Evolutionary conservation across 1,140 invertebrate species (phyloP), one percentile per base, ranked within the genome.

Genomic region (Drosophila persimilis): DNA sequence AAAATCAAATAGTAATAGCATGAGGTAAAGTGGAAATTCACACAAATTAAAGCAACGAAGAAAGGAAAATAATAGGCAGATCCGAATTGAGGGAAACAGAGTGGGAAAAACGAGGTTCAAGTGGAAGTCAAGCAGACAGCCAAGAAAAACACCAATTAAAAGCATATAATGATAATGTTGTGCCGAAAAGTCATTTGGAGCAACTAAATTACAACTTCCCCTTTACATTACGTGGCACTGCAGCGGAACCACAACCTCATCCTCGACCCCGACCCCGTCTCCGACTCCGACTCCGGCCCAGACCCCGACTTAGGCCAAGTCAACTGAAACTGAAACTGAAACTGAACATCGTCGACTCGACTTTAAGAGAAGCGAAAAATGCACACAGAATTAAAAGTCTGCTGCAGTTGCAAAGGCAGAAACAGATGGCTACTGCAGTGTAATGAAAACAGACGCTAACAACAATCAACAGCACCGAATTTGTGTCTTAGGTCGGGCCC

Each of bases 121-220:
- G 44, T 20, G 26, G 55, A 43, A 75, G 71, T 75, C 61, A 64
- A 66, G 61, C 55, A 53, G 66, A 77, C 60, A 57, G 53, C 44
- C 69, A 86, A 86, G 74, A 81, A 74, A 78, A 88, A 88, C 74
- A 86, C 66, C 83, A 86, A 86, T 86, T 86, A 86, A 86, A 86
- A 76, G 78, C 74, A 86, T 71, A 88, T 86, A 88, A 86, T 83
- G 81, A 85, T 86, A 86, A 85, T 85, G 81, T 86, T 86, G 81
- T 86, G 81, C 83, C 74, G 83, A 86, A 88, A 88, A 88, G 83
- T 88, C 81, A 79, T 86, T 85, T 77, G 77, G 62, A 81, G 81
- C 79, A 88, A 86, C 74, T 88, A 83, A 86, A 88, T 85, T 85
- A 86, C 83, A 86, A 86, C 83, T 86, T 86, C 83, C 83, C 88